Conservation (phyloP, 2,888 invertebrate species). For the Thera obeliscata region DNA sequence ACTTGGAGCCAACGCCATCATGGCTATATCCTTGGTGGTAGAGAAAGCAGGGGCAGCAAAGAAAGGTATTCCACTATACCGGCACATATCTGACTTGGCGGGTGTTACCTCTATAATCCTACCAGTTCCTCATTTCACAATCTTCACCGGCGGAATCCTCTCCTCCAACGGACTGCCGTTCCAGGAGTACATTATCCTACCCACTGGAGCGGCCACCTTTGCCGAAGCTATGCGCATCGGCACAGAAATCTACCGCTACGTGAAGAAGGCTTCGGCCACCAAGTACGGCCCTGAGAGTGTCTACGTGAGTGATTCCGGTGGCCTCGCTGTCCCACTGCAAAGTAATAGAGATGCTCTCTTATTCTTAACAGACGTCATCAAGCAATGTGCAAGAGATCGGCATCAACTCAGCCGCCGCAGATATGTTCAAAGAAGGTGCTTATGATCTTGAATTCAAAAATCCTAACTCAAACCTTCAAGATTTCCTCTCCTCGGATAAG, state of each 20-base stretch:
- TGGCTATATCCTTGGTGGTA: constrained; percentile 97
- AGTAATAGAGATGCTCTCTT: constrained; percentile 96
- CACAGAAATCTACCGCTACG: constrained; percentile 96
- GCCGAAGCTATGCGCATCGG: constrained; percentile 99
- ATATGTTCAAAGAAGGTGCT: constrained; percentile 93
- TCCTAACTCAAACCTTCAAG: constrained; percentile 92
- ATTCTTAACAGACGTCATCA: constrained; percentile 93
- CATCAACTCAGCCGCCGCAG: constrained; percentile 98
- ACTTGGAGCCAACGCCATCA: constrained; percentile 97
- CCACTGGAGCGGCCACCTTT: constrained; percentile 95
- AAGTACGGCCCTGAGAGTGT: constrained; percentile 96
- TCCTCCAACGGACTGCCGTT: constrained; percentile 98
- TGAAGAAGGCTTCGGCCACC: constrained; percentile 94
- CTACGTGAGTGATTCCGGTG: constrained; percentile 98
- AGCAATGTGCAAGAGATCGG: constrained; percentile 94
- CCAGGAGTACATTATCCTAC: constrained; percentile 97
- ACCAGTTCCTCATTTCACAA: constrained; percentile 98
- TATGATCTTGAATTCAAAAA: constrained; percentile 99
- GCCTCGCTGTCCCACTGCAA: constrained; percentile 97
- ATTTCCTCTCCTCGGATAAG: constrained; percentile 92
- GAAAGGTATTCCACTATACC: constrained; percentile 93
- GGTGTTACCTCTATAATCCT: constrained; percentile 94
- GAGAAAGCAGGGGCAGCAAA: constrained; percentile 99
- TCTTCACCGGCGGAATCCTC: constrained; percentile 98
- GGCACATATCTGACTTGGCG: constrained; percentile 97